These are phyloP conservation scores for Mythimna impura DNA, from an alignment of 2,888 invertebrate species.

Conservation along the genomic window DNA sequence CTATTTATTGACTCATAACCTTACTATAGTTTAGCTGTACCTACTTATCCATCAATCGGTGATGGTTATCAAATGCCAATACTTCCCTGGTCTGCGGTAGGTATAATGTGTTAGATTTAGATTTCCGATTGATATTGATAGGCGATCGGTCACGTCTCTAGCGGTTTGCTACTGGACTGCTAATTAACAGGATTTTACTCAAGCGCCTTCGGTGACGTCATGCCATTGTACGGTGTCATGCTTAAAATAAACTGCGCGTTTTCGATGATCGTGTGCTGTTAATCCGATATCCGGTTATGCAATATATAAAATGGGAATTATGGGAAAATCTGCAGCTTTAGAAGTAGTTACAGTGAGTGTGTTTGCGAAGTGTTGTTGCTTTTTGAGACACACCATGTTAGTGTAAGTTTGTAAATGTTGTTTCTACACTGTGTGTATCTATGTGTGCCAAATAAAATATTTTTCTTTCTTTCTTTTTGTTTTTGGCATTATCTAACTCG, in stretches of 20 bases:
- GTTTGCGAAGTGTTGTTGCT: not conserved
- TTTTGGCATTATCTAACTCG: too few species aligned
- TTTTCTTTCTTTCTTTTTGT: too few species aligned
- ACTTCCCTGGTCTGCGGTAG: constrained; percentile 83
- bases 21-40: constrained; percentile 2
- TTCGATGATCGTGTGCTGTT: constrained; percentile 55
- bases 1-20: constrained; percentile 58
- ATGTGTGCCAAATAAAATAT: too few species aligned
- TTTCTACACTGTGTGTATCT: too few species aligned
- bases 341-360: too few species aligned
- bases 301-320: constrained; percentile 38
- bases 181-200: constrained; percentile 76
- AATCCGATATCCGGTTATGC: constrained; percentile 61
- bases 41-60: constrained; percentile 59
- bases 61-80: constrained; percentile 58
- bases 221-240: constrained; percentile 58
- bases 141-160: constrained; percentile 84
- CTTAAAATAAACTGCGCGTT: constrained; percentile 61
- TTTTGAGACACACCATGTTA: too few species aligned
- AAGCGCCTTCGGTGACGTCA: constrained; percentile 85
- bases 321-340: not conserved
- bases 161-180: constrained; percentile 74
- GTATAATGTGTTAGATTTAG: constrained; percentile 79
- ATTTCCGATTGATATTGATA: constrained; percentile 83
- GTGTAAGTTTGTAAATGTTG: too few species aligned